Base-by-base conservation (phyloP, 2,113 vertebrate species). In the Lota lota region DNA sequence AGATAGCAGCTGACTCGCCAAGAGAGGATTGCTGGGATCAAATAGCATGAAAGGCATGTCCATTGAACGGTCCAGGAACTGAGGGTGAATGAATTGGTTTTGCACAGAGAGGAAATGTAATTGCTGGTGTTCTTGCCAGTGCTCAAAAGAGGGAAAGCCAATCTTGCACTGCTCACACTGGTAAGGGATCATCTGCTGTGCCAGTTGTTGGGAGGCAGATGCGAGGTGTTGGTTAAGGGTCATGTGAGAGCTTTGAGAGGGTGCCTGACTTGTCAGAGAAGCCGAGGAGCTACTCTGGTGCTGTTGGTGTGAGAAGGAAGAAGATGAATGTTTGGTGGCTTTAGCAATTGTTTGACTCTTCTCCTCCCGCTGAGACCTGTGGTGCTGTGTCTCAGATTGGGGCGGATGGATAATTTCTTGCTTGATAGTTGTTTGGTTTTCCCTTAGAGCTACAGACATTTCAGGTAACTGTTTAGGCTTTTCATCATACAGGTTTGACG, bases 51-150 rank as follows among this genome's bases (percentile, higher is more conserved):
- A 98, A 8, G 97, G 90, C 95, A 99, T 97, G 86, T 99, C 97
- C 82, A 99, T 90, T 19, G 96, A 91, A 69, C 96, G 93, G 84
- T 99, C 97, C 68, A 99, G 82, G 84, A 99, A 98, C 21, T 98
- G 97, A 1, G 97, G 96, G 82, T 98, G 97, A 83, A 99, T 95
- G 87, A 99, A 99, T 80, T 99, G 97, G 87, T 95, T 98, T 87
- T 98, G 97, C 33, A 97, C 94, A 70, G 96, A 97, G 79, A 99
- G 89, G 81, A 99, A 99, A 85, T 99, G 97, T 64, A 99, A 94
- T 82, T 99, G 97, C 90, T 99, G 97, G 90, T 99, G 97, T 79
- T 99, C 97, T 78, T 99, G 97, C 97, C 97, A 99, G 85, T 99
- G 97, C 82, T 99, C 97, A 63, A 98, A 99, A 0, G 97, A 98